phyloP scores from a whole-genome alignment of 2,888 invertebrate species.

The Hyalella azteca region DNA sequence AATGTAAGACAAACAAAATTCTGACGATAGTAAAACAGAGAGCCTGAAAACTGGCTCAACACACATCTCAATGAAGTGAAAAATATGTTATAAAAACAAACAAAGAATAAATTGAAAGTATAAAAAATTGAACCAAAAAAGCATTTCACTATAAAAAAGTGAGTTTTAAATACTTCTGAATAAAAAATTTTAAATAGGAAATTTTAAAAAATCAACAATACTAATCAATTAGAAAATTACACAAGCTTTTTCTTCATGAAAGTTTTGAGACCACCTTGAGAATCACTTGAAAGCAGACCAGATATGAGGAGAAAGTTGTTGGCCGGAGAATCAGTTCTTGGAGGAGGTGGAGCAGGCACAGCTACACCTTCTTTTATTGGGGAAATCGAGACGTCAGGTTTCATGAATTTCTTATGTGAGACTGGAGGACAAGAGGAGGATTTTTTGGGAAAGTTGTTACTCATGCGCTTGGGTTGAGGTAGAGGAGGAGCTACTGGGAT shows the following conservation, averaged over 20 bases:
- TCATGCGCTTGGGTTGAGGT: slow-evolving; percentile 10
- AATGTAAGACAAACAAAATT: too few relatives aligned
- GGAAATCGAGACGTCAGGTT: background rate
- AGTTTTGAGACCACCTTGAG: background rate
- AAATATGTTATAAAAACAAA: too few relatives aligned
- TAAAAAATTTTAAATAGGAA: background rate
- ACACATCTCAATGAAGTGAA: too few relatives aligned
- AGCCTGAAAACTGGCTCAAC: too few relatives aligned
- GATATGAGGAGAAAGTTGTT: background rate
- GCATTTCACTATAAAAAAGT: background rate
- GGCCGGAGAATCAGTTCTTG: background rate
- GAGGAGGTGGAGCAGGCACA: slow-evolving; percentile 21
- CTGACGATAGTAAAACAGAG: too few relatives aligned
- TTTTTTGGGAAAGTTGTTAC: background rate
- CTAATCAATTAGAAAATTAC: background rate
- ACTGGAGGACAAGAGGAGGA: background rate
- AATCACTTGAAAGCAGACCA: background rate
- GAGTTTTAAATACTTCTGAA: background rate
- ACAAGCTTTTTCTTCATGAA: slow-evolving; percentile 13
- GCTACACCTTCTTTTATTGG: slow-evolving; percentile 20
- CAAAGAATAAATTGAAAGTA: background rate
- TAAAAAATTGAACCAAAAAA: background rate
- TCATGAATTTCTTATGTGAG: background rate
- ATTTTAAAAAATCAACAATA: background rate
- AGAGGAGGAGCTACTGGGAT: slow-evolving; percentile 44